Conservation (phyloP, 2,113 vertebrate species). For the Gasterosteus nipponicus region DNA sequence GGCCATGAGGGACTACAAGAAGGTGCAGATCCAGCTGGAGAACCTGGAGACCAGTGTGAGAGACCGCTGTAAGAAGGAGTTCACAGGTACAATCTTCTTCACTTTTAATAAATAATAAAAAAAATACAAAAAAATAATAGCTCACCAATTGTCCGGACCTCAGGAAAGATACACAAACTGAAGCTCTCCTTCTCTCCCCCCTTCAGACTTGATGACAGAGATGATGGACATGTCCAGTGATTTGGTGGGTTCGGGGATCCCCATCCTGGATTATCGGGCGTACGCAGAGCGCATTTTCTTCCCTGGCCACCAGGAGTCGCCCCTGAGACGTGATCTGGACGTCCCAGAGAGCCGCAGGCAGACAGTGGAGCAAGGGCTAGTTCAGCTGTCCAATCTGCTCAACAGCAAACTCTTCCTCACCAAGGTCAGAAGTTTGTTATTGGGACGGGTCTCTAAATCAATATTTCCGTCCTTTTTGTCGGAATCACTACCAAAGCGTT, state of each 20-base stretch:
- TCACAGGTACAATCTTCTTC: slow-evolving; percentile 86
- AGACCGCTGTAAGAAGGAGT: slow-evolving; percentile 97
- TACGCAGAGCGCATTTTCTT: slow-evolving; percentile 97
- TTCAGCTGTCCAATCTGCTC: slow-evolving; percentile 95
- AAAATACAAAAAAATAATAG: neutral
- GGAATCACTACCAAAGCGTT: neutral
- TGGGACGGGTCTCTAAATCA: neutral
- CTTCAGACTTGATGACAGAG: slow-evolving; percentile 95
- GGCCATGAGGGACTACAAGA: slow-evolving; percentile 96
- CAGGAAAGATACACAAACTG: neutral
- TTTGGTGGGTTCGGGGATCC: slow-evolving; percentile 93
- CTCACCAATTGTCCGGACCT: neutral
- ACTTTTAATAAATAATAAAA: neutral
- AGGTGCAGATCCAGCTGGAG: slow-evolving; percentile 97
- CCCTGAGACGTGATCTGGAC: slow-evolving; percentile 90
- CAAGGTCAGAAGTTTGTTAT: slow-evolving; percentile 81
- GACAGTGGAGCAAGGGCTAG: slow-evolving; percentile 93
- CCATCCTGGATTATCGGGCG: slow-evolving; percentile 93
- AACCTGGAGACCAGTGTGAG: slow-evolving; percentile 97
- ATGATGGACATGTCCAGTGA: slow-evolving; percentile 99
- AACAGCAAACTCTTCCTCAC: slow-evolving; percentile 99
- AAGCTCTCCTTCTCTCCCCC: neutral
- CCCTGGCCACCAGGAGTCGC: slow-evolving; percentile 92
- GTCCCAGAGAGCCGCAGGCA: slow-evolving; percentile 90
- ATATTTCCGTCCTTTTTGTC: neutral